Evolutionary conservation across 2,113 vertebrate genomes (phyloP), one percentile per base, ranked within the genome.

Genomic region (Grammomys dolichurus): DNA sequence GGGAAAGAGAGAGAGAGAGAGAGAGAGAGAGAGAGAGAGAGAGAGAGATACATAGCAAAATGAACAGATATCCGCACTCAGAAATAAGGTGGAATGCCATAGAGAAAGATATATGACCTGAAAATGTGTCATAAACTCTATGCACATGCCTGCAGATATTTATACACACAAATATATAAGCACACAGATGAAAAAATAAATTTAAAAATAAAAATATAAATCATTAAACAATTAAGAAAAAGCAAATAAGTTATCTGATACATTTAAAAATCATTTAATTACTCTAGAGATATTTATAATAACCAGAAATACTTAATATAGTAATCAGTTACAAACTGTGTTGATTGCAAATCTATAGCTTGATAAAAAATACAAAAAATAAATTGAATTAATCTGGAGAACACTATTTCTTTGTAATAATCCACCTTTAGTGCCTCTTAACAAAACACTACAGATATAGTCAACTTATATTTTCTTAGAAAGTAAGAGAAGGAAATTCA

Each of bases 301-400:
- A 78, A 90, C 8, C 33, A 94, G 1, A 8, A 78, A 20, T 54
- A 7, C 43, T 67, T 43, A 56, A 13, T 13, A 90, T n/a, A 22
- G 1, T 63, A 69, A 24, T 11, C 14, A 13, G 22, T 46, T 20
- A 48, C 2, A 77, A 20, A n/a, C 0, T 80, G 1, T 6, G 2
- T 16, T 65, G 12, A 33, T 26, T 85, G 10, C 2, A 96, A 90
- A 81, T 75, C 8, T 67, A 20, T 0, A 72, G 4, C 3, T 60
- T 9, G 77, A n/a, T 10, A 48, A 58, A 70, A 95, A 86, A 33
- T 51, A n/a, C 51, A 54, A 90, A 89, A 89, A 43, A 4, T 24
- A 63, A n/a, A 26, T 7, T 80, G 28, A 92, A 60, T 60, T 40
- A 26, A 40, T 40, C 6, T 60, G 12, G 80, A 81, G 26, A 24